Base-by-base conservation (phyloP, 2,113 vertebrate genomes). In the Pangasianodon hypophthalmus region DNA sequence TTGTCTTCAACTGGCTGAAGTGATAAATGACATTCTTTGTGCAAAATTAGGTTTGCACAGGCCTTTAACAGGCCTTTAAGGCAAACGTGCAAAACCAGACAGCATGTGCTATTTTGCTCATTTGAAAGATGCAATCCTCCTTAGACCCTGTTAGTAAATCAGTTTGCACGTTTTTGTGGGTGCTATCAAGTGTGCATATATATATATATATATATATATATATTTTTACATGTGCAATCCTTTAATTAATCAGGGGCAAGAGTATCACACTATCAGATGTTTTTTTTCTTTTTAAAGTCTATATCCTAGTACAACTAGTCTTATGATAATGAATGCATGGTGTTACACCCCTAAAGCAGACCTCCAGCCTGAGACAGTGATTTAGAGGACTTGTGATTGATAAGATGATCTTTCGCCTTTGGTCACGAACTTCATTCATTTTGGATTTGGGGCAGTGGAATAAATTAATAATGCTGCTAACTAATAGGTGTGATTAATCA, bases 401-500 rank as follows among this genome's bases (percentile, higher is more conserved):
- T 89, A 90, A 54, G 11, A 64, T 52, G 44, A 79, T 87, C 56
- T 89, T 84, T 86, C 75, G 82, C 88, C 83, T 90, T 87, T 86
- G 77, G 88, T 84, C 84, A 92, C 48, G 37, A 88, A 84, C 64
- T 77, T 77, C 91, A 88, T 92, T 88, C 79, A 90, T 90, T 90
- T 87, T 87, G 37, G 58, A 88, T 87, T 84, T 88, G 50, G 69
- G 81, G 84, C 80, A 80, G 60, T 87, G 73, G 88, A 90, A 90
- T 89, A 84, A 92, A 91, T 92, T 73, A 91, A 89, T 90, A 90
- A 90, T 90, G 75, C 10, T 41, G 64, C 32, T 86, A 82, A 88
- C 85, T 90, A 90, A 90, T 90, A 88, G 81, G 77, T 88, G 29
- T 85, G 67, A 92, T 92, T 89, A 90, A 87, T 92, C 90, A 90